Conservation (phyloP, 2,888 invertebrate species). For the Chamaedrilus cognettii region DNA sequence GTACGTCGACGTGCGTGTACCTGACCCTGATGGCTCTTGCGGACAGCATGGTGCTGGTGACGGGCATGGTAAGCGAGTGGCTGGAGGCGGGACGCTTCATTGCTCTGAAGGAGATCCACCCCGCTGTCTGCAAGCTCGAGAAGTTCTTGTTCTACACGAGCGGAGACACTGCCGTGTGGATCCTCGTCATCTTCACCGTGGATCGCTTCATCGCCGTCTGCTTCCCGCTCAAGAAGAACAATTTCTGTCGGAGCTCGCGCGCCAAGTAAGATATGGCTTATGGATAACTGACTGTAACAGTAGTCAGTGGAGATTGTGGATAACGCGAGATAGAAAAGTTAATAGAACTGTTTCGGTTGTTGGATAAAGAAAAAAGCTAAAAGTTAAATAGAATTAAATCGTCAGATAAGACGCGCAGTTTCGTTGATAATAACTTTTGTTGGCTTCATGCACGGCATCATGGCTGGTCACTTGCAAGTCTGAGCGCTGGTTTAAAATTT, state of each 20-base stretch:
- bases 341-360: too few species aligned
- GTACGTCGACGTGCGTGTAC: conserved; percentile 39
- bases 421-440: too few species aligned
- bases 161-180: conserved; percentile 37
- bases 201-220: conserved; percentile 39
- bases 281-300: too few species aligned
- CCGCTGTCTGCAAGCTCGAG: conserved; percentile 35
- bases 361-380: too few species aligned
- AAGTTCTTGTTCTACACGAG: conserved; percentile 37
- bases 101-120: conserved; percentile 21
- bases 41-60: conserved; percentile 35
- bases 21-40: conserved; percentile 36
- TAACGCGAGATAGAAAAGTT: too few species aligned
- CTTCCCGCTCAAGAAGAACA: conserved; percentile 33
- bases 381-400: too few species aligned
- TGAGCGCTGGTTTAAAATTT: too few species aligned
- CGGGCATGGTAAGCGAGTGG: conserved; percentile 40
- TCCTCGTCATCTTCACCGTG: conserved; percentile 36
- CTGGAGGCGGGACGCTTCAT: conserved; percentile 23
- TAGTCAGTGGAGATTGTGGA: too few species aligned
- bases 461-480: too few species aligned
- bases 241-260: conserved; percentile 21
- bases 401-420: too few species aligned
- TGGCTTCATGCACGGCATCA: too few species aligned
- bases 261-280: conserved; percentile 17